Evolutionary conservation across 2,888 invertebrate species (phyloP).

Genomic region (Clepsis dumicolana): DNA sequence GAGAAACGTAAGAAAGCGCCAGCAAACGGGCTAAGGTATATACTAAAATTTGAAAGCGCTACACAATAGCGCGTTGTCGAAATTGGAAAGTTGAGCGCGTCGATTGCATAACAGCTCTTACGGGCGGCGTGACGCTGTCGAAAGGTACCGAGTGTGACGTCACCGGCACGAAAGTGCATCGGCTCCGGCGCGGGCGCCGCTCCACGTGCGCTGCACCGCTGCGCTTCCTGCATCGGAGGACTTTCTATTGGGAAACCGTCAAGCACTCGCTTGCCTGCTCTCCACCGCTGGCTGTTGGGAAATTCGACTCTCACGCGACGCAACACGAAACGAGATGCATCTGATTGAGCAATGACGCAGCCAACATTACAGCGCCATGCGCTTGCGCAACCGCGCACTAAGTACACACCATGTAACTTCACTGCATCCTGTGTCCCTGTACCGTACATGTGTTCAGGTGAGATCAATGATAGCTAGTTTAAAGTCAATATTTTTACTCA

Average conservation of each 20-base stretch:
- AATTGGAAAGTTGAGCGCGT: slow-evolving; percentile 85
- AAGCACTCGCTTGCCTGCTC: slow-evolving; percentile 63
- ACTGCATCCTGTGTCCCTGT: slow-evolving; percentile 32
- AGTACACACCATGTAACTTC: slow-evolving; percentile 45
- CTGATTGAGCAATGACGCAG: slow-evolving; percentile 74
- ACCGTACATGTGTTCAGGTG: slow-evolving; percentile 12
- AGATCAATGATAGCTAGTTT: slow-evolving; percentile 17
- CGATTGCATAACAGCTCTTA: slow-evolving; percentile 83
- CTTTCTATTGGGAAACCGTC: slow-evolving; percentile 84
- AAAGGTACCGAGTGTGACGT: slow-evolving; percentile 80
- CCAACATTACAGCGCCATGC: slow-evolving; percentile 61
- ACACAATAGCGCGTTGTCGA: slow-evolving; percentile 86
- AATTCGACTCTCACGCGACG: slow-evolving; percentile 76
- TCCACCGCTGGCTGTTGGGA: slow-evolving; percentile 70
- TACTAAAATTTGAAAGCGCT: slow-evolving; percentile 85
- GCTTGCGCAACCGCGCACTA: slow-evolving; percentile 71
- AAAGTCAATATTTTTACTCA: slow-evolving; percentile 23
- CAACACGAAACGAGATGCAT: slow-evolving; percentile 77
- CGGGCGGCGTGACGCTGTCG: slow-evolving; percentile 81
- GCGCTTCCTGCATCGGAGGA: slow-evolving; percentile 81
- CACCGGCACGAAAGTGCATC: slow-evolving; percentile 84
- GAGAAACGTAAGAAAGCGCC: slow-evolving; percentile 83
- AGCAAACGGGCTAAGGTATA: slow-evolving; percentile 75
- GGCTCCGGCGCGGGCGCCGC: slow-evolving; percentile 67
- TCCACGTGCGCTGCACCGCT: slow-evolving; percentile 64